Evolutionary conservation across 2,888 invertebrate genomes (phyloP).

Genomic region (Papilio protenor): DNA sequence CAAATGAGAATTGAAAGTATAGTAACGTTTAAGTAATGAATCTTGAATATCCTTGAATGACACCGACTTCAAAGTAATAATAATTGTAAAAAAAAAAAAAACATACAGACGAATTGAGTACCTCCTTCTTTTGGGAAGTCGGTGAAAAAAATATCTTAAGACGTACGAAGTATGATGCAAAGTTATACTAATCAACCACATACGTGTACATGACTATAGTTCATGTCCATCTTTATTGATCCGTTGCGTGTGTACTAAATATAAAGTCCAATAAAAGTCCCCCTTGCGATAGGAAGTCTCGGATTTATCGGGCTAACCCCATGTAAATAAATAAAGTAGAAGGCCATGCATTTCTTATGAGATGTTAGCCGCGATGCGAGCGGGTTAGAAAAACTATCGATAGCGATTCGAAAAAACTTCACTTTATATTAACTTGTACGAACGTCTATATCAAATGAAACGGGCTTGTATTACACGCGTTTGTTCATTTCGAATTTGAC

Average conservation of each 20-base stretch:
- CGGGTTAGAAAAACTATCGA: constrained; percentile 75
- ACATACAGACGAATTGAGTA: no score
- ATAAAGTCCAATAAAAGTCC: constrained; percentile 83
- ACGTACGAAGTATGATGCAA: not conserved
- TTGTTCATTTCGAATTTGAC: constrained; percentile 13
- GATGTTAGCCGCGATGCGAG: constrained; percentile 60
- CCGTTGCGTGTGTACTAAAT: constrained; percentile 76
- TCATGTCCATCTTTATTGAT: constrained; percentile 74
- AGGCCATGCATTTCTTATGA: constrained; percentile 82
- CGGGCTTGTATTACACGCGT: not conserved
- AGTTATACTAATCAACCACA: not conserved
- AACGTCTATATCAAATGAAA: constrained; percentile 2
- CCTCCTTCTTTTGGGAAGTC: no score
- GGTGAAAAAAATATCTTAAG: not conserved
- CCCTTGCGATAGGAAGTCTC: constrained; percentile 73
- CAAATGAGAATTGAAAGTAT: no score
- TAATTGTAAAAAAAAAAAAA: no score
- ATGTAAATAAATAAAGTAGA: constrained; percentile 82
- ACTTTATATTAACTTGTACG: constrained; percentile 57
- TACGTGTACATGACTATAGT: constrained; percentile 58
- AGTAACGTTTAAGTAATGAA: no score
- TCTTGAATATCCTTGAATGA: no score
- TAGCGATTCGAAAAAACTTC: constrained; percentile 56
- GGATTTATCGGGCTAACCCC: constrained; percentile 83
- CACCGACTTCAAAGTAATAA: no score